phyloP scores from a whole-genome alignment of 1,140 invertebrate species.

The Campoletis sonorensis region DNA sequence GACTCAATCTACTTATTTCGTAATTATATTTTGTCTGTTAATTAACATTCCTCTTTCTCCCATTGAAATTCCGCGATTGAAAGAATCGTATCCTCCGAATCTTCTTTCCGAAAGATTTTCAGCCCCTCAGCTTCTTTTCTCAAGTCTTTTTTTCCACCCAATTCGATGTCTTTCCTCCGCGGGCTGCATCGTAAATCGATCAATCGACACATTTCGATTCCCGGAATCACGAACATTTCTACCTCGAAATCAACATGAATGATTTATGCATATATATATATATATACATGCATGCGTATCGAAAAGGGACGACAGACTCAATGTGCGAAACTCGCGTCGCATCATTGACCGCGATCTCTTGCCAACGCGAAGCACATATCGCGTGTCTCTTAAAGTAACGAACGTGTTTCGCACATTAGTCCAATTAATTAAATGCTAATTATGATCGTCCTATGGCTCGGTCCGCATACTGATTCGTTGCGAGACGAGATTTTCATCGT shows the following conservation, averaged over 20 bases:
- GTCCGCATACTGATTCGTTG: conserved; percentile 59
- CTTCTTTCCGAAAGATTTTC: neutral
- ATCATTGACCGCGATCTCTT: conserved; percentile 48
- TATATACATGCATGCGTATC: conserved; percentile 1
- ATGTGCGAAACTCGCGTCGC: neutral
- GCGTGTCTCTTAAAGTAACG: conserved; percentile 56
- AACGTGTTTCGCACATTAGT: conserved; percentile 67
- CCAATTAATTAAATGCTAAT: conserved; percentile 72
- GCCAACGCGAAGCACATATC: conserved; percentile 25
- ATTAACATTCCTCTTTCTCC: neutral
- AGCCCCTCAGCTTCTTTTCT: neutral
- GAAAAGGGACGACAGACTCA: conserved; percentile 28
- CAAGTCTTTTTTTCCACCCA: conserved; percentile 15
- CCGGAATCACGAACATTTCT: conserved; percentile 30
- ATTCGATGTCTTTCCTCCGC: conserved; percentile 7
- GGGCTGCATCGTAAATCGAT: conserved; percentile 64
- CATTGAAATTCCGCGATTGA: conserved; percentile 1
- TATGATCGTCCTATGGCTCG: conserved; percentile 59
- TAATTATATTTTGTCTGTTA: too few species aligned
- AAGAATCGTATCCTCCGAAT: conserved; percentile 4
- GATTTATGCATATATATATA: too few species aligned
- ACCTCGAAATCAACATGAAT: neutral
- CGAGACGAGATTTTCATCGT: neutral
- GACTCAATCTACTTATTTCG: neutral
- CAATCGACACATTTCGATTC: conserved; percentile 59